Evolutionary conservation across 1,140 invertebrate species (phyloP), one percentile per base, ranked within the genome.

Genomic region (Penaeus vannamei): DNA sequence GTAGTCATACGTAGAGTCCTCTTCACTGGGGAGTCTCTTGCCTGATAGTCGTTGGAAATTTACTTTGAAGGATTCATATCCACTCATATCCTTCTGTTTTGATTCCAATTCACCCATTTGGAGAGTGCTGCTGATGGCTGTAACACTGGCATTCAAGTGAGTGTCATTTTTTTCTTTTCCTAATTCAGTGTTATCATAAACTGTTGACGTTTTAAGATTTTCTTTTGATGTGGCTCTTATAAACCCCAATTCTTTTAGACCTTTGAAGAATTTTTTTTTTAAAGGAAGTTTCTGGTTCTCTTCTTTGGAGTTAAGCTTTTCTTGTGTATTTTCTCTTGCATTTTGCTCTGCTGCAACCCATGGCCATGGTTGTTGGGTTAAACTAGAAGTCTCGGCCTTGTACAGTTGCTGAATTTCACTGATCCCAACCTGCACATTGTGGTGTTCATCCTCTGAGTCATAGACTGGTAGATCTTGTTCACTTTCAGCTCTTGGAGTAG

Each of bases 1-100:
- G 46, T 90, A 90, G 60, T 90, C 89, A 84, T 90, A 90, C 7
- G 82, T 87, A 17, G 85, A 89, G n/a, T 85, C 87, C 36, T 89
- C 87, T 46, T 90, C 84, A 53, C 89, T 85, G 7, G 85, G 59
- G 26, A 86, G 66, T 60, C 77, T 62, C n/a, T 69, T 80, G 46
- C 84, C 85, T 12, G 76, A 81, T n/a, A 86, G 84, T n/a, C 84
- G 32, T 32, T 85, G 89, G 53, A 86, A 86, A 69, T 85, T 77
- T 61, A 82, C 26, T 61, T 81, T 82, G 62, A 86, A 86, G 1
- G 89, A 81, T 72, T 90, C 77, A 82, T 83, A 86, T 1, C 84
- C 79, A 23, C 64, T 60, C 2, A 8, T n/a, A 61, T 86, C 62
- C 46, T 89, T 84, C 76, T 80, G 59, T n/a, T 42, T 36, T 22